These are phyloP conservation scores for Merluccius polli DNA, from an alignment of 2,797 vertebrate genomes.

Conservation along the genomic window DNA sequence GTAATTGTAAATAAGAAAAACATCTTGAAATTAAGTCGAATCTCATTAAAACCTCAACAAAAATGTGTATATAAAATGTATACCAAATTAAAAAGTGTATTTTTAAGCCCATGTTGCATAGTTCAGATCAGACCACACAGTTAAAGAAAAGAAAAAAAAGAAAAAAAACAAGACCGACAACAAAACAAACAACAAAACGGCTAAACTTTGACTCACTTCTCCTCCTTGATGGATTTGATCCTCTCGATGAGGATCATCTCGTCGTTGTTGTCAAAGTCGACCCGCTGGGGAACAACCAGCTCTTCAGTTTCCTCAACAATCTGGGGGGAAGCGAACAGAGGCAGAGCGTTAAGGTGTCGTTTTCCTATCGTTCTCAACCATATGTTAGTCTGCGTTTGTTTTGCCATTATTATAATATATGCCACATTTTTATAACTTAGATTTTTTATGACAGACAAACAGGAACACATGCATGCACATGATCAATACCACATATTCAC, in stretches of 20 bases:
- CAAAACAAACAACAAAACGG: too few species aligned
- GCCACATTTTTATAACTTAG: too few species aligned
- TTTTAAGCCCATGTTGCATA: too few species aligned
- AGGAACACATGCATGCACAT: too few species aligned
- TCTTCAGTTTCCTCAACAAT: slow-evolving; percentile 51
- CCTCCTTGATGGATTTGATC: slow-evolving; percentile 89
- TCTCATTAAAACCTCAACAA: too few species aligned
- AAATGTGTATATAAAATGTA: too few species aligned
- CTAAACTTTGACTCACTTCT: slow-evolving; percentile 81
- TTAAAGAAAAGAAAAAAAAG: neutral
- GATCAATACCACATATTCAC: too few species aligned
- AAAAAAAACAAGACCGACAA: too few species aligned
- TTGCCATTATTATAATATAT: neutral
- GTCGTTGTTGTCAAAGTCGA: slow-evolving; percentile 45
- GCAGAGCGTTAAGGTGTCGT: neutral
- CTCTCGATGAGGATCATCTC: slow-evolving; percentile 81
- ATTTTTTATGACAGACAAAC: too few species aligned
- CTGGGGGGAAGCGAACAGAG: slow-evolving; percentile 47
- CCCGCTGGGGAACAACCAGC: slow-evolving; percentile 11
- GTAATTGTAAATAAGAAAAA: too few species aligned
- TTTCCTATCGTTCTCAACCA: neutral
- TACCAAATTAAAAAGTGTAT: too few species aligned
- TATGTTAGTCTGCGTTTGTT: neutral
- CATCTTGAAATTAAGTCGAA: too few species aligned
- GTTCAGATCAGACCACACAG: neutral